These are phyloP conservation scores for Tragelaphus buxtoni DNA, from an alignment of 2,113 vertebrate species.

Conservation along the genomic window DNA sequence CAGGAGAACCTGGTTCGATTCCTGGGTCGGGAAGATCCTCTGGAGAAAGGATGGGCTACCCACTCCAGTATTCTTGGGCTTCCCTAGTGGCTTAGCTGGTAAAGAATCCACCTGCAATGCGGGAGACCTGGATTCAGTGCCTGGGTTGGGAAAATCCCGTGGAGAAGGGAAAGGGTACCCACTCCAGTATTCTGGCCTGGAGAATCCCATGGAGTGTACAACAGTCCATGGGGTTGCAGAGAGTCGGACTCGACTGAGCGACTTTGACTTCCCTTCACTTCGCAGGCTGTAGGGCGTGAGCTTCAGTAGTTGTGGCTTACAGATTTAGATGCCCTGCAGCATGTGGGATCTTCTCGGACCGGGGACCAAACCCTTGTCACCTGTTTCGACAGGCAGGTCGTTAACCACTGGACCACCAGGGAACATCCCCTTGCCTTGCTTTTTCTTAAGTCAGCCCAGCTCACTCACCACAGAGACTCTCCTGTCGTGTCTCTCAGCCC, in stretches of 20 bases:
- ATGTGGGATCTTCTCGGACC: not conserved
- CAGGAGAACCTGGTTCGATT: too few relatives aligned
- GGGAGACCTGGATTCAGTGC: too few relatives aligned
- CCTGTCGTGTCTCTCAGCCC: not conserved
- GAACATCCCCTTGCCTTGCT: fast-evolving
- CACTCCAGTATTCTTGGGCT: too few relatives aligned
- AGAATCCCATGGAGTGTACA: too few relatives aligned
- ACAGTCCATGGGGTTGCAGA: not conserved
- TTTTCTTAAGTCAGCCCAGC: fast-evolving
- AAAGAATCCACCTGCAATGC: too few relatives aligned
- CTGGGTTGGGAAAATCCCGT: too few relatives aligned
- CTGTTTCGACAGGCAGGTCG: not conserved
- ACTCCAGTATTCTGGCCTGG: too few relatives aligned
- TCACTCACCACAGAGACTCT: not conserved
- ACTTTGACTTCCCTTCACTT: not conserved
- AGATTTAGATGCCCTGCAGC: not conserved
- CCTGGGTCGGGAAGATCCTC: too few relatives aligned
- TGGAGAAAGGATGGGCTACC: too few relatives aligned
- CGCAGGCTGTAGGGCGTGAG: not conserved
- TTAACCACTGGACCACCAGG: not conserved
- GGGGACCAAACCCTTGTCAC: not conserved
- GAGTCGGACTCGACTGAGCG: fast-evolving
- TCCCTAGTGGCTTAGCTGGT: too few relatives aligned
- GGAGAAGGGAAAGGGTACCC: too few relatives aligned
- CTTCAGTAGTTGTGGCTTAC: not conserved